phyloP scores from a whole-genome alignment of 2,888 invertebrate genomes.

The Volucella bombylans region DNA sequence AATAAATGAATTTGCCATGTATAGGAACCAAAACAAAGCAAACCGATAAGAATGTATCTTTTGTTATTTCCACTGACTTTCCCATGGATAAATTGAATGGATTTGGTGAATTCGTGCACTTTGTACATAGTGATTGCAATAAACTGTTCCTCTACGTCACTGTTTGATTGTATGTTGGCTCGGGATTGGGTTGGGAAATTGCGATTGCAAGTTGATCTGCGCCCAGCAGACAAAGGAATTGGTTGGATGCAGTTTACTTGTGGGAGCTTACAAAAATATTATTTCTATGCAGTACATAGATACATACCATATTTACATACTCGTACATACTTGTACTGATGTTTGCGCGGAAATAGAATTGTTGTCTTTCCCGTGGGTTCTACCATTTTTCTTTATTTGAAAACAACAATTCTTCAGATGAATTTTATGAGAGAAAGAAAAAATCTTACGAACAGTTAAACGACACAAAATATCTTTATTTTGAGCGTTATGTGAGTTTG shows the following conservation, averaged over 20 bases:
- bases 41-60: conserved; percentile 9
- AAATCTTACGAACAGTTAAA: no score
- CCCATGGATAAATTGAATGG: conserved; percentile 12
- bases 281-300: no score
- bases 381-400: no score
- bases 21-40: not conserved
- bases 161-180: not conserved
- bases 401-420: no score
- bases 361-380: no score
- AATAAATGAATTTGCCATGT: conserved; percentile 38
- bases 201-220: not conserved
- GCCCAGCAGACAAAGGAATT: not conserved
- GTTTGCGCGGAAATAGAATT: no score
- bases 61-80: not conserved
- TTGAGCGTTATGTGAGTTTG: no score
- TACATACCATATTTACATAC: no score
- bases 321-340: no score
- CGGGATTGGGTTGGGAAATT: not conserved
- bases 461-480: no score
- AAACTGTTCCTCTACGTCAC: conserved; percentile 17
- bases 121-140: conserved; percentile 29
- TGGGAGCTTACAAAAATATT: not conserved
- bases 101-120: conserved; percentile 21
- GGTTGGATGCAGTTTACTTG: not conserved
- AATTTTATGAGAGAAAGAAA: no score